Conservation (phyloP, 2,113 vertebrate species). For the Trogon surrucura region DNA sequence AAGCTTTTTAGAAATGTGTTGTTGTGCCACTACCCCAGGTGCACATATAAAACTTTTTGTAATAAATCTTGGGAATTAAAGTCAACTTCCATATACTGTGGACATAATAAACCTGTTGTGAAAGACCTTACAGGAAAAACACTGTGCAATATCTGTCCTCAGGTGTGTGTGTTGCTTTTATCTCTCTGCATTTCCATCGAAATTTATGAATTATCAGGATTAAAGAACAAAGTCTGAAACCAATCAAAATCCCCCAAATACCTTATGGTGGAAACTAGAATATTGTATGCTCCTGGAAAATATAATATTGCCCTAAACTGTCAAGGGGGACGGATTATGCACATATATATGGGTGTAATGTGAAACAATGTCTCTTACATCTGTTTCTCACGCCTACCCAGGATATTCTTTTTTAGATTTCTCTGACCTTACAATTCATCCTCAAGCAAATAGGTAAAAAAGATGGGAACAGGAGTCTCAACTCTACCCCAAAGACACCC, state of each 20-base stretch:
- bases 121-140: not conserved
- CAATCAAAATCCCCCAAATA: not conserved
- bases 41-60: not conserved
- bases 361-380: not conserved
- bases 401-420: not conserved
- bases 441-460: not conserved
- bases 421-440: not conserved
- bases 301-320: not conserved
- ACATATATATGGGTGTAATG: not conserved
- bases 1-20: not conserved
- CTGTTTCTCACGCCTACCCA: not conserved
- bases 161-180: not conserved
- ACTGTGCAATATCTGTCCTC: not conserved
- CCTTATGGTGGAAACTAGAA: not conserved
- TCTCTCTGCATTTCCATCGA: not conserved
- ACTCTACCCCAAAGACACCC: not conserved
- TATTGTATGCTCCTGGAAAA: not conserved
- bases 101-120: not conserved
- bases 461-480: not conserved
- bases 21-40: not conserved
- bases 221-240: not conserved
- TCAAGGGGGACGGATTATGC: not conserved
- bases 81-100: not conserved
- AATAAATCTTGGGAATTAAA: not conserved
- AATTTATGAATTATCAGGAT: not conserved